Conservation (phyloP, 2,888 invertebrate species). For the Arrhopalites spinosus region DNA sequence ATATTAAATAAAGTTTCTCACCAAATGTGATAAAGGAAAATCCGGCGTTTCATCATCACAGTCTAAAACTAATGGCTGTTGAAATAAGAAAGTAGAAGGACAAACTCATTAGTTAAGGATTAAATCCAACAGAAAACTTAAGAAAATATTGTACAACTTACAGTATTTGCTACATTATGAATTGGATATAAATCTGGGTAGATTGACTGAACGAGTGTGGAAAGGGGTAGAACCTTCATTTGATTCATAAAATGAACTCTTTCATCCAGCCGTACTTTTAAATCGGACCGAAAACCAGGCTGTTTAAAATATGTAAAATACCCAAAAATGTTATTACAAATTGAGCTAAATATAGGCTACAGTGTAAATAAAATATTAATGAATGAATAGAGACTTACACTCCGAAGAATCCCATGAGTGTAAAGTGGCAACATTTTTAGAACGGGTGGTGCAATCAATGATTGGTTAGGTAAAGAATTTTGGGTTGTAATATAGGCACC, state of each 20-base stretch:
- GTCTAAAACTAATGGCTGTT: constrained; percentile 32
- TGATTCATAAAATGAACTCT: constrained; percentile 90
- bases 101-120: not conserved
- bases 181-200: constrained; percentile 93
- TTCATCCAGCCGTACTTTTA: constrained; percentile 88
- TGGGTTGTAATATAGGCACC: constrained; percentile 71
- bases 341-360: not conserved
- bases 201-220: constrained; percentile 77
- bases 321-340: not conserved
- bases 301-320: constrained; percentile 59
- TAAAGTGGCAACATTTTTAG: constrained; percentile 85
- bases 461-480: constrained; percentile 61
- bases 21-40: constrained; percentile 83
- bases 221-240: constrained; percentile 85
- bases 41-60: constrained; percentile 49
- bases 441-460: constrained; percentile 75
- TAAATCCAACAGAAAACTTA: not conserved
- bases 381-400: constrained; percentile 64
- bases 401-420: constrained; percentile 85
- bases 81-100: constrained; percentile 8
- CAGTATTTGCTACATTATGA: constrained; percentile 71
- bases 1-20: too few species aligned
- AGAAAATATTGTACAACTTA: constrained; percentile 47
- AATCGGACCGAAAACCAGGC: constrained; percentile 87
- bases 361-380: not conserved